Evolutionary conservation across 2,113 vertebrate species (phyloP), one percentile per base, ranked within the genome.

Genomic region (Rhinichthys klamathensis): DNA sequence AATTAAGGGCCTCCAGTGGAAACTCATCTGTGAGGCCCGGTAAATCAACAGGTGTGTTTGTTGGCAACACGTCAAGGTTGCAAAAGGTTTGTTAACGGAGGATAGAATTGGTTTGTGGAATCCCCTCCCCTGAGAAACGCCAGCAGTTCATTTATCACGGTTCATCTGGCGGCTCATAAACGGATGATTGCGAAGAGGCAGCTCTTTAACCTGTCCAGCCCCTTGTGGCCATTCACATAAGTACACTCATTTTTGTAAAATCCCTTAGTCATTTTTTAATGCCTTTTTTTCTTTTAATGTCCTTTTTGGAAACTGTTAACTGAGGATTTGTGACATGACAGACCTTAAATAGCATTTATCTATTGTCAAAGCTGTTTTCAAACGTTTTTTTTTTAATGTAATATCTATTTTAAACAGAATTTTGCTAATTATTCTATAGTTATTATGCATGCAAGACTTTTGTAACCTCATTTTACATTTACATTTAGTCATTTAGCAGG

Each of bases 131-230:
- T 87, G 76, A 61, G 76, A n/a, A 79, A 41, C 9, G 6, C 51
- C 44, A 67, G 73, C 63, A 79, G 41, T 61, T 38, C 77, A 91
- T 89, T 84, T 92, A 91, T 89, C 85, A 87, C 79, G 89, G 86
- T 89, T 88, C 89, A 90, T 79, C 25, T 35, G 21, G 76, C 18
- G 11, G 76, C 76, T 79, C 56, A 12, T 93, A 93, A 92, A 92
- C 73, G 89, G 90, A 91, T 92, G 92, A 91, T 93, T 92, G 93
- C 91, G 90, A 92, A 92, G 91, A 93, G 90, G 88, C 87, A 89
- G 88, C 90, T 91, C 89, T 90, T 93, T 93, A 94, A 94, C 91
- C 92, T 90, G 87, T 85, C 87, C 79, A 84, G 92, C 90, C 49
- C 46, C 74, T 54, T 32, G 49, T 54, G 49, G 74, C 25, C 25